A percentile compares a stretch with the other conserved stretches of the same genome.
Evolutionary conservation across 2,797 vertebrate species (phyloP).

Genomic region (Microctenopoma steveboyesi): DNA sequence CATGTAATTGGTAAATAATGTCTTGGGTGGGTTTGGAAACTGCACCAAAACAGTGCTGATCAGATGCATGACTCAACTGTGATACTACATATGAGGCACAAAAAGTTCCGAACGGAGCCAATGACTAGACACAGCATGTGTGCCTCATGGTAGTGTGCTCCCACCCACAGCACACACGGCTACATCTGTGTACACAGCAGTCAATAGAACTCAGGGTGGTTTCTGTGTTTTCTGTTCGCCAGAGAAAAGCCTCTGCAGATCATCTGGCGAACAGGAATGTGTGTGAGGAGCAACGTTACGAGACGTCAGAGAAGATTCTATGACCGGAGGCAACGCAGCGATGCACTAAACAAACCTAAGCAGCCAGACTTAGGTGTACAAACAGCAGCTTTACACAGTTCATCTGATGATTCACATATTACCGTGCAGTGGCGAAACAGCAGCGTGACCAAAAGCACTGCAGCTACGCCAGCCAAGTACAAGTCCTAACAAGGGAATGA

Average conservation of each 20-base stretch:
- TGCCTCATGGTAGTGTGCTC: slow-evolving; percentile 1
- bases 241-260: neutral
- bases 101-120: neutral
- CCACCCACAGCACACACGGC: slow-evolving; percentile 3
- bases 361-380: neutral
- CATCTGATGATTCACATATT: slow-evolving; percentile 38
- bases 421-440: slow-evolving; percentile 25
- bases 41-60: neutral
- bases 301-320: neutral
- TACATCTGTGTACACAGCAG: slow-evolving; percentile 2
- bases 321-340: neutral
- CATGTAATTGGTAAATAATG: neutral
- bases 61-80: neutral
- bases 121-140: neutral
- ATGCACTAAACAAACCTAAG: neutral
- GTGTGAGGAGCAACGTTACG: no score
- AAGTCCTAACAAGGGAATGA: slow-evolving; percentile 74
- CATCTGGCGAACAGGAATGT: neutral
- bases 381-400: neutral
- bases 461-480: slow-evolving; percentile 39
- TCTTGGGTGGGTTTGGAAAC: neutral
- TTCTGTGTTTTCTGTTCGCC: neutral
- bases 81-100: neutral
- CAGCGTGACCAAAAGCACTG: slow-evolving; percentile 32
- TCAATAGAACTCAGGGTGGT: neutral